A percentile compares a stretch with the other conserved stretches of the same genome.
phyloP scores from a whole-genome alignment of 2,888 invertebrate genomes.

The Eustalomyia histrio region DNA sequence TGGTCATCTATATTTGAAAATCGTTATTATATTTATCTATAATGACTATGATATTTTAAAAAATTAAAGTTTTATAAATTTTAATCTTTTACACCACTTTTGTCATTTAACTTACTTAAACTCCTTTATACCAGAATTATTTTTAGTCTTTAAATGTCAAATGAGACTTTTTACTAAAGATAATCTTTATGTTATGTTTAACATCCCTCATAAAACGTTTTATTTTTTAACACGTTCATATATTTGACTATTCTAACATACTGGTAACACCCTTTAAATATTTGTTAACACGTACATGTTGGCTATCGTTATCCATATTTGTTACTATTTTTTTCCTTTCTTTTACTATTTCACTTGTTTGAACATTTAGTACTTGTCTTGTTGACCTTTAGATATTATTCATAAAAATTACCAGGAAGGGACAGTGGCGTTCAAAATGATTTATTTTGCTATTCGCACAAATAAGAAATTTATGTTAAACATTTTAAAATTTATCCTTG shows the following conservation, averaged over 20 bases:
- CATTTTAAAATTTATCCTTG: too few relatives aligned
- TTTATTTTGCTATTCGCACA: too few relatives aligned
- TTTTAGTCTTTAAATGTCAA: constrained; percentile 21
- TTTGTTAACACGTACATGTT: constrained; percentile 64
- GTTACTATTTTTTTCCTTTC: constrained; percentile 30
- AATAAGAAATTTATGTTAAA: too few relatives aligned
- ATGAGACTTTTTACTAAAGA: constrained; percentile 34
- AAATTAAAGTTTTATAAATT: background rate
- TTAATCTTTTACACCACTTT: background rate
- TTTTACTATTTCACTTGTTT: constrained; percentile 38
- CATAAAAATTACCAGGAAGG: constrained; percentile 6
- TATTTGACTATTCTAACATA: background rate
- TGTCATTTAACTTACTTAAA: background rate
- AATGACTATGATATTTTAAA: background rate
- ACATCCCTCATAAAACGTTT: constrained; percentile 50
- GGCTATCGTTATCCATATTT: constrained; percentile 55
- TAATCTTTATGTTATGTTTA: constrained; percentile 47
- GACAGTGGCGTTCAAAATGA: background rate
- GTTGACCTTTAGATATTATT: constrained; percentile 53
- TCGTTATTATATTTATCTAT: background rate
- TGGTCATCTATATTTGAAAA: background rate
- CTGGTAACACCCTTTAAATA: constrained; percentile 62
- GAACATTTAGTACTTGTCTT: constrained; percentile 47
- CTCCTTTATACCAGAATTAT: constrained; percentile 4
- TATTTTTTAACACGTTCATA: background rate